Percentiles rank a stretch among this genome's conserved stretches.
Conservation (phyloP, 2,888 invertebrate genomes). For the Magallana nippona region DNA sequence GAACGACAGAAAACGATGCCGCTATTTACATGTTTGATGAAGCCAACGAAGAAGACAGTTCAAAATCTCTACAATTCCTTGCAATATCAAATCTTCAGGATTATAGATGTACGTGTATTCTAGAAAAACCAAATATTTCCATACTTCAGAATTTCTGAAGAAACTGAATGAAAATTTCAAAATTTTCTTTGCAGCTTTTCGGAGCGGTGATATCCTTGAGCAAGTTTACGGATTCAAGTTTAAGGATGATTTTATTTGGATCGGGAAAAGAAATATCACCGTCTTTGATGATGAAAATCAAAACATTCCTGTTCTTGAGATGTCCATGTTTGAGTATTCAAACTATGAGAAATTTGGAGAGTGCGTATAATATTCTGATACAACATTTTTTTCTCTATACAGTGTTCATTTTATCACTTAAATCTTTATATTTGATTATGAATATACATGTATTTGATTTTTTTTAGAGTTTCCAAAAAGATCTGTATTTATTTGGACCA, state of each 20-base stretch:
- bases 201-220: background rate
- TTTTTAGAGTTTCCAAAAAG: background rate
- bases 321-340: background rate
- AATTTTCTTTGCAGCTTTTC: slow-evolving; percentile 36
- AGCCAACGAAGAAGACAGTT: background rate
- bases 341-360: background rate
- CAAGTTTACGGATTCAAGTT: slow-evolving; percentile 42
- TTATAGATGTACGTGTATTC: background rate
- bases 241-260: slow-evolving; percentile 47
- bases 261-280: background rate
- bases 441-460: background rate
- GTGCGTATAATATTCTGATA: background rate
- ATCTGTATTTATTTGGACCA: slow-evolving; percentile 27
- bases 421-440: background rate
- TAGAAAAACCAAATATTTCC: too few species aligned
- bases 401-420: too few species aligned
- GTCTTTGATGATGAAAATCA: background rate
- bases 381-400: background rate
- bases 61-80: background rate
- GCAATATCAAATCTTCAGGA: background rate
- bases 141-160: background rate
- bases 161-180: background rate
- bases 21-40: background rate
- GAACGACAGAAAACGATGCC: slow-evolving; percentile 1
- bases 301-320: slow-evolving; percentile 19